These are phyloP conservation scores for Hemicentrotus pulcherrimus DNA, from an alignment of 35 echinoderm and acorn worm species.

Conservation along the genomic window DNA sequence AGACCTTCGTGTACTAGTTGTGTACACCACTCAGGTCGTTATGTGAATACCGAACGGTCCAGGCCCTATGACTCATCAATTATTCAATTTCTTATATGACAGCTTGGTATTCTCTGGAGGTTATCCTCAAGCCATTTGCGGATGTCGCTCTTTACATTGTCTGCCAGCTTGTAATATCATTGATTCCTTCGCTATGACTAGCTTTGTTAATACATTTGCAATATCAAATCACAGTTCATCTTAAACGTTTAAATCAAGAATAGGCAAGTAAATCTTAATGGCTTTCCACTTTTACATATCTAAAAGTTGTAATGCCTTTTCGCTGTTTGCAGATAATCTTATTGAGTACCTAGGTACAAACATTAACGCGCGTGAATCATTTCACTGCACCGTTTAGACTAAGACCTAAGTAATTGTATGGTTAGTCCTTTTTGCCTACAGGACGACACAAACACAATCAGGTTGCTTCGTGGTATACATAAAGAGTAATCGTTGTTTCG, in stretches of 20 bases:
- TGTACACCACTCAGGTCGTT: background rate
- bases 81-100: background rate
- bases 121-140: background rate
- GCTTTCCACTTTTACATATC: background rate
- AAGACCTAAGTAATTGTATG: too few relatives aligned
- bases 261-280: background rate
- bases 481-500: too few relatives aligned
- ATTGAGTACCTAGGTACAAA: too few relatives aligned
- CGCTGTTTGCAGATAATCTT: too few relatives aligned
- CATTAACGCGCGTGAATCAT: too few relatives aligned
- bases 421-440: too few relatives aligned
- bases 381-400: too few relatives aligned
- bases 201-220: background rate
- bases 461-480: too few relatives aligned
- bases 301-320: background rate
- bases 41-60: background rate
- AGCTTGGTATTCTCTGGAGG: background rate
- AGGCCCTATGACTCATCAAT: background rate
- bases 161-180: background rate
- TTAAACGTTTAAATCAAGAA: background rate
- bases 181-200: background rate
- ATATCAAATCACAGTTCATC: too few relatives aligned
- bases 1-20: background rate
- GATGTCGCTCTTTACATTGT: background rate
- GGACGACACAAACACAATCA: too few relatives aligned